Evolutionary conservation across 2,888 invertebrate genomes (phyloP).

Genomic region (Fragum sueziense): DNA sequence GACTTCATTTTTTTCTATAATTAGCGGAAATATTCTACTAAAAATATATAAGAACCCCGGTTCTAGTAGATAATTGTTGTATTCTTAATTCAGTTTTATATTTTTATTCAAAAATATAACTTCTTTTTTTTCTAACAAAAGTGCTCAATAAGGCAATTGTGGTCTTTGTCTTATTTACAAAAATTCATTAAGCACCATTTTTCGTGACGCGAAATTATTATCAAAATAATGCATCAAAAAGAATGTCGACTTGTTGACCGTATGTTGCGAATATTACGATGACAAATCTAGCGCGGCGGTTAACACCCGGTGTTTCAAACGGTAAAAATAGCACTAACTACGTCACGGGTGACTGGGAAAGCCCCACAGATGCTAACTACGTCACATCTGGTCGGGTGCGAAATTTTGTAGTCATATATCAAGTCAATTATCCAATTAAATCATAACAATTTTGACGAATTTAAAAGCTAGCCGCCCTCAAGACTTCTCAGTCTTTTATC

Average conservation of each 20-base stretch:
- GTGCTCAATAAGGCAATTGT: no score
- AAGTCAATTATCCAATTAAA: slow-evolving; percentile 22
- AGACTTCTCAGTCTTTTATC: not conserved
- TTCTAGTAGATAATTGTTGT: no score
- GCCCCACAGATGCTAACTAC: slow-evolving; percentile 18
- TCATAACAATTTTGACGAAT: slow-evolving; percentile 7
- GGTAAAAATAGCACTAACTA: slow-evolving; percentile 14
- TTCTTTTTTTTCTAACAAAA: no score
- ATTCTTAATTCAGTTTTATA: no score
- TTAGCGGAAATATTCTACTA: no score
- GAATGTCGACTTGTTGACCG: slow-evolving; percentile 6
- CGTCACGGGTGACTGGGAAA: slow-evolving; percentile 23
- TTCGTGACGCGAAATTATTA: no score
- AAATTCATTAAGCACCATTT: no score
- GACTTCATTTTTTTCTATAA: no score
- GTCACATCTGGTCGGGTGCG: slow-evolving; percentile 14
- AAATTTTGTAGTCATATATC: slow-evolving; percentile 6
- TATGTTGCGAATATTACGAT: not conserved
- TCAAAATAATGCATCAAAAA: not conserved
- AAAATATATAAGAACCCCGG: no score
- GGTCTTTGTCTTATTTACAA: no score
- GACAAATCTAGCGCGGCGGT: slow-evolving; percentile 1
- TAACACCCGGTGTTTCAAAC: slow-evolving; percentile 35
- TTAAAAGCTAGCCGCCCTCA: slow-evolving; percentile 5
- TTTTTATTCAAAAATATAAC: no score